Conservation (phyloP, 1,140 invertebrate species). For the Cheumatopsyche charites region DNA sequence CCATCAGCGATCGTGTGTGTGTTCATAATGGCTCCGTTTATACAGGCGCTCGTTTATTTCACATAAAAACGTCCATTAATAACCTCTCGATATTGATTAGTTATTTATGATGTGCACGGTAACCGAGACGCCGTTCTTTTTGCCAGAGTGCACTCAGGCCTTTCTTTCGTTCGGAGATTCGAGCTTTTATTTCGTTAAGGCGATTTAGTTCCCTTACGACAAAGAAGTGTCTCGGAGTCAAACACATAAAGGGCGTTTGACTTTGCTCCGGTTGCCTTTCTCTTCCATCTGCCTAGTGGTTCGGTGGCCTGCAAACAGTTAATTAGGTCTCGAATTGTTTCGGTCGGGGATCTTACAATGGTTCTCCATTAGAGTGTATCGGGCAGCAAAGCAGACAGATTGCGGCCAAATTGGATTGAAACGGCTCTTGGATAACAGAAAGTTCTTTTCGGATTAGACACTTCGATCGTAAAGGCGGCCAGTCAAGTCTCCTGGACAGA, state of each 20-base stretch:
- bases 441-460: background rate
- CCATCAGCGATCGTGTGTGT: background rate
- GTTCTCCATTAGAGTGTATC: conserved; percentile 21
- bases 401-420: conserved; percentile 16
- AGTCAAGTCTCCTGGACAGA: too few relatives aligned
- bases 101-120: too few relatives aligned
- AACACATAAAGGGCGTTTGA: background rate
- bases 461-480: background rate
- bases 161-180: background rate
- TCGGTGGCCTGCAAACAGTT: background rate
- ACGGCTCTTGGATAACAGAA: conserved; percentile 13
- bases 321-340: conserved; percentile 16
- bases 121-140: background rate
- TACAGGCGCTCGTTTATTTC: too few relatives aligned
- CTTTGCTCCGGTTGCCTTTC: too few relatives aligned
- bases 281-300: too few relatives aligned
- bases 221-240: conserved; percentile 12
- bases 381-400: conserved; percentile 6
- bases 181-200: conserved; percentile 6
- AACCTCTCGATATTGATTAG: too few relatives aligned
- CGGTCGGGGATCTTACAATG: conserved; percentile 16
- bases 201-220: conserved; percentile 7
- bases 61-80: too few relatives aligned
- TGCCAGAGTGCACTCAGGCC: background rate
- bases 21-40: too few relatives aligned